phyloP scores from a whole-genome alignment of 2,888 invertebrate genomes.

The Sarcophaga caerulescens region DNA sequence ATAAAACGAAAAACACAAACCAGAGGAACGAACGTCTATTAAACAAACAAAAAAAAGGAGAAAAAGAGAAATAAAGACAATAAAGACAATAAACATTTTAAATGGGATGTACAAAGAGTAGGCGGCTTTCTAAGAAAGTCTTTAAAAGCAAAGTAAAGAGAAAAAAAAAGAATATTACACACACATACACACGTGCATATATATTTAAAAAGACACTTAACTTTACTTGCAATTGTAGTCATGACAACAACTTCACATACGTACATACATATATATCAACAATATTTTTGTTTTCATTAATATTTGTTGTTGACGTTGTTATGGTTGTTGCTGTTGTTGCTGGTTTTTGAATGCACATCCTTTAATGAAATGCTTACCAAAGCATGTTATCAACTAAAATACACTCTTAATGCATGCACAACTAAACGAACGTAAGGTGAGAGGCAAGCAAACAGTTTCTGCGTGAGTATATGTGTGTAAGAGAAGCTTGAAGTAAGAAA shows the following conservation, averaged over 20 bases:
- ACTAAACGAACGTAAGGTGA: no score
- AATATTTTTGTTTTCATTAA: slow-evolving; percentile 35
- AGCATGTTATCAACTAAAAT: slow-evolving; percentile 30
- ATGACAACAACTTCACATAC: slow-evolving; percentile 53
- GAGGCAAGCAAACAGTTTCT: no score
- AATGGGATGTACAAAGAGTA: slow-evolving; percentile 56
- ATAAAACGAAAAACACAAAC: slow-evolving; percentile 21
- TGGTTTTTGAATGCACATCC: slow-evolving; percentile 49
- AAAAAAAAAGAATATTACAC: slow-evolving; percentile 8
- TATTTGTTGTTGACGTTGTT: slow-evolving; percentile 19
- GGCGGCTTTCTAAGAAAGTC: slow-evolving; percentile 59
- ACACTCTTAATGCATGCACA: not conserved
- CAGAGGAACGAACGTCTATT: not conserved
- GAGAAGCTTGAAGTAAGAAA: no score
- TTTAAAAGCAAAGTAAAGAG: slow-evolving; percentile 30
- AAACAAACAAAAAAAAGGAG: not conserved
- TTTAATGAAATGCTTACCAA: slow-evolving; percentile 65
- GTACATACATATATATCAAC: slow-evolving; percentile 30
- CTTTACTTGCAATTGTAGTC: slow-evolving; percentile 38
- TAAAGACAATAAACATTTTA: slow-evolving; percentile 46
- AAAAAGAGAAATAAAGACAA: slow-evolving; percentile 31
- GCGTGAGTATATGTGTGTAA: no score
- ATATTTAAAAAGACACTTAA: not conserved
- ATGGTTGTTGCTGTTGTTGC: not conserved
- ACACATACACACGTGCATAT: no score